Evolutionary conservation across 2,113 vertebrate genomes (phyloP), one percentile per base, ranked within the genome.

Genomic region (Takifugu bimaculatus): DNA sequence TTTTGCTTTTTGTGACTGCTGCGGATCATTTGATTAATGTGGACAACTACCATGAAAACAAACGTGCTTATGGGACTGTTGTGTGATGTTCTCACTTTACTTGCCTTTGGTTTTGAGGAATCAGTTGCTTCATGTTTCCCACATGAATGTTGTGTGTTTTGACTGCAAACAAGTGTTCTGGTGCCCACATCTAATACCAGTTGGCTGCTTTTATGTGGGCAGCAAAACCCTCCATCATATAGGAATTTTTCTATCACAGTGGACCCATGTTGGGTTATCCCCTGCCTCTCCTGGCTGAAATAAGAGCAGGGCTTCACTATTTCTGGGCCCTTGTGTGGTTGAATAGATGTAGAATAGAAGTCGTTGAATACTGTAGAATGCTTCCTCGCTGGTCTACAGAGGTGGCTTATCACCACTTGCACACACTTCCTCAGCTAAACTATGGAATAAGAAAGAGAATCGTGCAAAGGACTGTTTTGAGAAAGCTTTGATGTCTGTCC

Each of bases 401-500:
- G 60, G 43, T 62, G 66, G 79, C 81, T 85, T 82, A 81, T 87
- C 68, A 50, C 61, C 57, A 66, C 70, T 85, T 56, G 43, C 6
- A 60, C 71, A 61, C 70, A 60, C 45, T 47, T n/a, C 13, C 45
- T 12, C 15, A 5, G 13, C 13, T 15, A n/a, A 47, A 68, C 80
- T 75, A 77, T 42, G 78, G 60, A 77, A 66, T 27, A 13, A 44
- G 58, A 47, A 45, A 45, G 53, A 74, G 71, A 57, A 74, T 50
- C 29, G 60, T 65, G 26, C 15, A 2, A 66, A 64, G 58, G 57
- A 35, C 70, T 70, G 47, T 67, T 63, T 60, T 20, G 52, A 57
- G 70, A 70, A 73, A 79, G 70, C 85, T 84, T 85, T 89, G 81
- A 87, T 87, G 78, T 78, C 58, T 55, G 35, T 59, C 76, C 60